Evolutionary conservation across 2,888 invertebrate species (phyloP), one percentile per base, ranked within the genome.

Genomic region (Sinotaia quadrata): DNA sequence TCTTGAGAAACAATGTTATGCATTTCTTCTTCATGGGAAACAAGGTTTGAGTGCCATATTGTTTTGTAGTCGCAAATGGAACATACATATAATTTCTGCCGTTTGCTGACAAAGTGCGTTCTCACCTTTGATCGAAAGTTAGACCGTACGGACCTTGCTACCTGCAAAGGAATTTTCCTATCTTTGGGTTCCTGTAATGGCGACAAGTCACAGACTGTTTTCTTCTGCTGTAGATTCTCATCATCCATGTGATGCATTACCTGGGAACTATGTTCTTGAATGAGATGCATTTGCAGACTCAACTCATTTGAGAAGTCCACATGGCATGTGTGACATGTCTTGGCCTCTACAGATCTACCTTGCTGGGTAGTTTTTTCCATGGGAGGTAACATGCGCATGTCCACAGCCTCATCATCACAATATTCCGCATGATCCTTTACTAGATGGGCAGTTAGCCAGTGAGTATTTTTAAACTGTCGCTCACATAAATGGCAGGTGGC

Each of bases 61-160:
- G 96, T 96, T 52, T 94, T 93, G 87, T 96, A 97, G 67, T 94
- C 93, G 87, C 97, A 97, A 86, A 94, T 93, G 52, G 95, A 94
- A 89, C 97, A 97, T 76, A 94, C 93, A 89, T 96, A 96, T 73
- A 93, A 77, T 71, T 82, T 84, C 67, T 77, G 80, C 88, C 95
- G 84, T 47, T 82, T 81, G 27, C 73, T 73, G 15, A 56, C 49
- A 44, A 41, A 71, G 57, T 69, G 74, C 36, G 73, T 71, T 57
- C 71, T 76, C 52, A 73, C 71, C 47, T 24, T n/a, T n/a, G n/a
- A 47, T 18, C 47, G 21, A 18, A 47, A 18, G 24, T 18, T 18
- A 18, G 21, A 24, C 18, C 7, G 24, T 47, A 8, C 21, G 7
- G 7, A 47, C 18, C 47, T 24, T 47, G 15, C 74, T 7, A 44